Percentiles rank a stretch among this genome's conserved stretches.
Conservation (phyloP, 2,797 vertebrate genomes). For the Numenius phaeopus region DNA sequence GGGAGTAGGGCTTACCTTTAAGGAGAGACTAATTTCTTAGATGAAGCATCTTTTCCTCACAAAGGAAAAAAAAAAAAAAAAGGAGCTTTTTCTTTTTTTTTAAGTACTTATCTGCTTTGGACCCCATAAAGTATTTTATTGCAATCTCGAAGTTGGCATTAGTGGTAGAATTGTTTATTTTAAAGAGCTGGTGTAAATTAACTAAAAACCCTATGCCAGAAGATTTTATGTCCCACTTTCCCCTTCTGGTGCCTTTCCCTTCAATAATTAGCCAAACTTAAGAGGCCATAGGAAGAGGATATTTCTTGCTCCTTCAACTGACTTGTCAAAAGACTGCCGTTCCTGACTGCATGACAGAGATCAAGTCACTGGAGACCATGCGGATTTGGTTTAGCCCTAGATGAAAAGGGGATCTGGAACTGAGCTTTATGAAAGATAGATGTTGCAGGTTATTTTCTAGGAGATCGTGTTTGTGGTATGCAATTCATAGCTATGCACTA, state of each 20-base stretch:
- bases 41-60: neutral
- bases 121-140: neutral
- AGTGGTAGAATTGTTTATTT: neutral
- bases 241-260: neutral
- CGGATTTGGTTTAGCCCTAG: neutral
- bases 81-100: neutral
- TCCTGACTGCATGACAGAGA: neutral
- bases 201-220: neutral
- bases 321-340: neutral
- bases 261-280: neutral
- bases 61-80: too few relatives aligned
- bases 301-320: neutral
- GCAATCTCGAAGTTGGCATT: neutral
- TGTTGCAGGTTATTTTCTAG: neutral
- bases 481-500: neutral
- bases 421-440: neutral
- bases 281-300: neutral
- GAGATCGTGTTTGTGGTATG: neutral
- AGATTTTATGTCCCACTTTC: neutral
- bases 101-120: neutral
- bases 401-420: neutral
- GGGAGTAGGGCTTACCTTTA: neutral
- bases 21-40: neutral
- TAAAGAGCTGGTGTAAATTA: neutral
- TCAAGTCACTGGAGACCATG: neutral